Base-by-base conservation (phyloP, 2,797 vertebrate species). In the Acipenser oxyrinchus region DNA sequence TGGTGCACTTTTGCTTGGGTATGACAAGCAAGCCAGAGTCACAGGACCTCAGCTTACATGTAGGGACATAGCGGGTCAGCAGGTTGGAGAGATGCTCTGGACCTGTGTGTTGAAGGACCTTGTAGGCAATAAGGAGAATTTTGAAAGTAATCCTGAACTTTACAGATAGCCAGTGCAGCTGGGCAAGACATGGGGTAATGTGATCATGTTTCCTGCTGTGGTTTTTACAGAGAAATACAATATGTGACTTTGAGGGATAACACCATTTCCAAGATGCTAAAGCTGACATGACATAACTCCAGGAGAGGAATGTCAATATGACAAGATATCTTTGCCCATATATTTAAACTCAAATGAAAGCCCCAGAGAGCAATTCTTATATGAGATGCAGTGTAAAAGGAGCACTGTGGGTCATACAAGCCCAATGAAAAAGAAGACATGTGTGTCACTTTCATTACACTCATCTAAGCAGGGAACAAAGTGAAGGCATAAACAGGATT, bases 401-500 rank as follows among this genome's bases (percentile, higher is more conserved):
- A 37, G 37, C 37, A 37, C 5, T 37, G 37, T 37, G 37, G 37
- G 37, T 37, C 37, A 37, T 37, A 37, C 37, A 37, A 37, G 37
- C 37, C 37, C 37, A 37, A 5, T 37, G 37, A 37, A 37, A 13
- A n/a, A n/a, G 8, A 58, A 58, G 15, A n/a, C 2, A 18, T 18
- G 18, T 18, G 23, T 57, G 23, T 53, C 12, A 65, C 18, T 63
- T 37, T 68, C 65, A 65, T 63, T 51, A 50, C 52, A 3, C 55
- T 37, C 51, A 58, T 65, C 73, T 67, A 55, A 66, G 63, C 69
- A 70, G 68, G 68, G 59, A 69, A 57, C 63, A 66, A 64, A 63
- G 61, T 4, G 64, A 70, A 51, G 57, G 60, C 60, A 62, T 57
- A 60, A 63, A 58, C 55, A 51, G 50, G 53, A 64, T 62, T 71